Base-by-base conservation (phyloP, 2,888 invertebrate genomes). In the Rotaria sp. region DNA sequence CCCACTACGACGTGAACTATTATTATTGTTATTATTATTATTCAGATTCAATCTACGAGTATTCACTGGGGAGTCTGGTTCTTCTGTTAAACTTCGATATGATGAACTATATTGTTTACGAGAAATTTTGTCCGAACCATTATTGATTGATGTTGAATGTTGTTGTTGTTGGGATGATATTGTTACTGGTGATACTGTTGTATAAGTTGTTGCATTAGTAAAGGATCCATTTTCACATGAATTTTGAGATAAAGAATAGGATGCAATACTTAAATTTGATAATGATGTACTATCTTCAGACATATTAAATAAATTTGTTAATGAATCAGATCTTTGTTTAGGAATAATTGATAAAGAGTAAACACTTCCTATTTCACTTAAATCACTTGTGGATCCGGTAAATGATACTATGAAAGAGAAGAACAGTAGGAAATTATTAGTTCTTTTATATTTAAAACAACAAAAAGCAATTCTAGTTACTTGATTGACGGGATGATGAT, bases 281-380 rank as follows among this genome's bases (percentile, higher is more conserved):
- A 80, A 41, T 45, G 80, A 80, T 80, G 80, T n/a, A 80, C 80
- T 80, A 45, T 80, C 80, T 80, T 80, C 80, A 10, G 80, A 80
- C 45, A 80, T 45, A 45, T 80, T 38, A 45, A 80, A 80, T 80
- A 80, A 35, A 80, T 80, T 80, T 26, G 80, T 80, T n/a, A 80
- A 80, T 26, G 80, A 80, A 80, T 80, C 80, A 45, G 80, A 80
- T 13, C 80, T 13, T 80, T 80, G 80, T 45, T 45, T 41, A 26
- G n/a, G 0, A 26, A 45, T n/a, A n/a, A 26, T 21, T 45, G 80
- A 26, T n/a, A 80, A 45, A 45, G n/a, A 45, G 15, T 80, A 80
- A 3, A 80, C 11, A 45, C 80, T 80, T 45, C 80, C 80, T 26
- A 80, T 38, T 45, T 80, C 80, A 80, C 45, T 45, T 45, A 80